A percentile compares a stretch with the other conserved stretches of the same genome.
phyloP scores from a whole-genome alignment of 2,113 vertebrate genomes.

The Muntiacus reevesi region DNA sequence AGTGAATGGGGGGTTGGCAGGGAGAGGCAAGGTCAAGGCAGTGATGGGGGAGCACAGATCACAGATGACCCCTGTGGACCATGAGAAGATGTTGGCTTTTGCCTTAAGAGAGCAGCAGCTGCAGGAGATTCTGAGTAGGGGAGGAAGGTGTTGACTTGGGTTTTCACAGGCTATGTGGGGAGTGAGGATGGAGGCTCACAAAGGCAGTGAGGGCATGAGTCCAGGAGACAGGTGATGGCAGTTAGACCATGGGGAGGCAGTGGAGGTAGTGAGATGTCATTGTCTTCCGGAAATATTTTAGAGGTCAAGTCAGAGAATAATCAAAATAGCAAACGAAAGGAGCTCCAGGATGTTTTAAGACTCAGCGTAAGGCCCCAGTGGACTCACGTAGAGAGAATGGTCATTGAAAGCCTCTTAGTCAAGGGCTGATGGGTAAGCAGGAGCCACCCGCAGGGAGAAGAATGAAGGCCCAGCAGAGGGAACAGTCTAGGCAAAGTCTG shows the following conservation, averaged over 20 bases:
- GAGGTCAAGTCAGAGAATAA: not conserved
- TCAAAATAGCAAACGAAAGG: not conserved
- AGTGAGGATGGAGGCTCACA: not conserved
- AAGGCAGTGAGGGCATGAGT: not conserved
- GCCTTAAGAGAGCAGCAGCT: not conserved
- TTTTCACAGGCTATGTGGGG: not conserved
- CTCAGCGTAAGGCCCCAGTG: not conserved
- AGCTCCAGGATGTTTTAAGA: not conserved
- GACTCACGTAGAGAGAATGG: not conserved
- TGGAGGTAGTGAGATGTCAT: no score
- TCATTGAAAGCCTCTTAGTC: not conserved
- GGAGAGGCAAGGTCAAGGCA: not conserved
- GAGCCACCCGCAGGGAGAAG: not conserved
- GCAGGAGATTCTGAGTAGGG: not conserved
- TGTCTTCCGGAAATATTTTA: not conserved
- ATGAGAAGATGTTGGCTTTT: not conserved
- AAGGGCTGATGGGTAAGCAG: not conserved
- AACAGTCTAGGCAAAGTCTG: not conserved
- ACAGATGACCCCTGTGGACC: rapidly evolving
- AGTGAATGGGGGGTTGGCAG: not conserved
- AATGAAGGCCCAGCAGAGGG: not conserved
- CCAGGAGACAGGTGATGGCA: not conserved
- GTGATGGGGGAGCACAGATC: not conserved
- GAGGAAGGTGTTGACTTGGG: not conserved
- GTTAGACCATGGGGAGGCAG: not conserved